Conservation (phyloP, 2,888 invertebrate genomes). For the Cerceris ruficornis region DNA sequence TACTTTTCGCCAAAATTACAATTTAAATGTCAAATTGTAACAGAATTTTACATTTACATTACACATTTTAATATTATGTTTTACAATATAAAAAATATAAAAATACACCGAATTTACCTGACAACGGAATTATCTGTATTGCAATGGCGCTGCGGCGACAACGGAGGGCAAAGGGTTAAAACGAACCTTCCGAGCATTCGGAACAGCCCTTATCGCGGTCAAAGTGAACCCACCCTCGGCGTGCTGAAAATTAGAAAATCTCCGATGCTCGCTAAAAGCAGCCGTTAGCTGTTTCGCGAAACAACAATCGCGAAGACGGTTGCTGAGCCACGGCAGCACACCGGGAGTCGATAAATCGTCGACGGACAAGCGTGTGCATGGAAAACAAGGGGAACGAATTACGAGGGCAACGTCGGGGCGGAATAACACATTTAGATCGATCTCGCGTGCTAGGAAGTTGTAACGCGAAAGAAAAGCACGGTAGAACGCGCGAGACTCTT, state of each 20-base stretch:
- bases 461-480: background rate
- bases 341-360: slow-evolving; percentile 37
- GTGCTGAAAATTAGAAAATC: slow-evolving; percentile 1
- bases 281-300: slow-evolving; percentile 52
- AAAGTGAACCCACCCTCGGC: too few species aligned
- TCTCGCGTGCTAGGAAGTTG: slow-evolving; percentile 29
- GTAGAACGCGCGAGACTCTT: slow-evolving; percentile 14
- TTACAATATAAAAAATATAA: too few species aligned
- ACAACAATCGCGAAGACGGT: slow-evolving; percentile 35
- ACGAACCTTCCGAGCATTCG: too few species aligned
- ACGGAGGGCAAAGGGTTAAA: too few species aligned
- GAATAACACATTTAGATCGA: slow-evolving; percentile 28
- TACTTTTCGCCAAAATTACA: too few species aligned
- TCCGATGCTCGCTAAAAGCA: slow-evolving; percentile 25
- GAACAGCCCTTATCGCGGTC: too few species aligned
- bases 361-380: slow-evolving; percentile 15
- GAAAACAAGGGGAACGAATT: slow-evolving; percentile 4
- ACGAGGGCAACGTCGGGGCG: background rate
- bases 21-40: too few species aligned
- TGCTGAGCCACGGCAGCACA: background rate
- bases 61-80: too few species aligned
- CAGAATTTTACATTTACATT: too few species aligned
- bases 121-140: too few species aligned
- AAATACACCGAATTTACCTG: too few species aligned
- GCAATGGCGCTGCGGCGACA: too few species aligned